Evolutionary conservation across 2,113 vertebrate species (phyloP), one percentile per base, ranked within the genome.

Genomic region (Equus quagga): DNA sequence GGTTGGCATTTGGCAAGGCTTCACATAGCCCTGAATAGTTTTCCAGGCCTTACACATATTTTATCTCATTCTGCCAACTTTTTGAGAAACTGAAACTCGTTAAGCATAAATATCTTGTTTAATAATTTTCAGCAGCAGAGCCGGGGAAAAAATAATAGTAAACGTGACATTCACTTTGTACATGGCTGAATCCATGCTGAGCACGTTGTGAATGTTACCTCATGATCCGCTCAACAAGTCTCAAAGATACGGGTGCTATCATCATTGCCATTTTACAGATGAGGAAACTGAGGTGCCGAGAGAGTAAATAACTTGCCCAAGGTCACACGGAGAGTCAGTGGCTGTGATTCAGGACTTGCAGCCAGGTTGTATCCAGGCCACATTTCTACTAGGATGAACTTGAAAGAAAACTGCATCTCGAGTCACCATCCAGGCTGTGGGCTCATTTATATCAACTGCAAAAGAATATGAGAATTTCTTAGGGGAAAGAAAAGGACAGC

Each of bases 71-170:
- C 91, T 62, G 36, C 72, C 62, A 88, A 81, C 17, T 36, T 36
- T 89, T 56, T 87, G 80, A 92, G 83, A 96, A 95, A 91, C 89
- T 91, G 31, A 76, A 88, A 51, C 54, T 76, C n/a, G 17, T 5
- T 51, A 46, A 85, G n/a, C 92, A 72, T 89, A 83, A 89, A 87
- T 70, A 85, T 51, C 69, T 94, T 94, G 7, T 56, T 97, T 58
- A 36, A 24, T 89, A 49, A 94, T 87, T 94, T 75, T 75, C 44
- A 84, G 91, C 80, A 67, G 70, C 33, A 80, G 24, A 81, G 10
- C 46, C 49, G 3, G 26, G 44, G 54, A 56, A 73, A 56, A 82
- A 78, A 62, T 56, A 82, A 36, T 12, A 44, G 18, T 24, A 93
- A 96, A 33, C 13, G 13, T 60, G 67, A 60, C 8, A 9, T 11